Base-by-base conservation (phyloP, 2,888 invertebrate genomes). In the Anodontia alba region DNA sequence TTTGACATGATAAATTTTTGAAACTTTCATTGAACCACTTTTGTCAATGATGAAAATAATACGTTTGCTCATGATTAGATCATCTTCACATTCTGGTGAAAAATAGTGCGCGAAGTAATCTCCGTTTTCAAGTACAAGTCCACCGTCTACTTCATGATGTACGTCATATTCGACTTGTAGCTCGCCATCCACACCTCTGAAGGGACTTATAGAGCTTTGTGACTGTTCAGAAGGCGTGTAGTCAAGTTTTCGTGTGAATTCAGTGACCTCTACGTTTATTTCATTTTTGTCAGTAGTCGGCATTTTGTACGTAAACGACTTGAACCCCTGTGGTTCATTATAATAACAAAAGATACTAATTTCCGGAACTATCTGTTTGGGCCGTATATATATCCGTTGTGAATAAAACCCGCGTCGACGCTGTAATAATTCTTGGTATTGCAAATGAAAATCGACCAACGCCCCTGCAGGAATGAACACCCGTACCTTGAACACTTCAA, bases 11-110 rank as follows among this genome's bases (percentile, higher is more conserved):
- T 62, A 31, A 2, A 62, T 62, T 33, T 29, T 31, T 2, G 62
- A 33, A 1, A 17, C 10, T 33, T 33, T 15, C 78, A 78, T 78
- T 0, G 78, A 78, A 0, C 73, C 78, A 57, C 78, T 78, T 43
- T 73, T 62, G 46, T 78, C 78, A 15, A 78, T 73, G 12, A 78
- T 69, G 54, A 78, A 78, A 5, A 70, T 70, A 33, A 78, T 73
- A 38, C 69, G 54, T 29, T 78, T 78, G 38, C 29, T 62, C 73
- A 78, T 67, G 7, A 78, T 43, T 49, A 69, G 43, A 10, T 54
- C 33, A 23, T 78, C 70, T 31, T 78, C 67, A 29, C 78, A 78
- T 23, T 42, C 31, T 17, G 73, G 57, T 5, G 78, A 78, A 51
- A 78, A 78, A 26, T 68, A 69, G 20, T 78, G 78, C 20, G 68